These are phyloP conservation scores for Leptopilina myrica DNA, from an alignment of 2,888 invertebrate genomes.

Conservation along the genomic window DNA sequence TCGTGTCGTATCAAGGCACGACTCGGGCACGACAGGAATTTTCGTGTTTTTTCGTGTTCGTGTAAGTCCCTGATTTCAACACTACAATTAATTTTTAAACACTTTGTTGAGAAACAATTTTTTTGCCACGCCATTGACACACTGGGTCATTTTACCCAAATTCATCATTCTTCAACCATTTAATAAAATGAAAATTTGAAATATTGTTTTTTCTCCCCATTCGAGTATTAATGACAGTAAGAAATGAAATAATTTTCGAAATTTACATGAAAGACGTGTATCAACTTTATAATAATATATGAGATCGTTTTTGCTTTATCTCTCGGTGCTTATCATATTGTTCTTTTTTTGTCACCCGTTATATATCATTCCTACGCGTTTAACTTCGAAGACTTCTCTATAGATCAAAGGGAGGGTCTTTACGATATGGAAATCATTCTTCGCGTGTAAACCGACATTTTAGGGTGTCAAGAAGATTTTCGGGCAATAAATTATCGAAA, in stretches of 20 bases:
- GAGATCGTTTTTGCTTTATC: not conserved
- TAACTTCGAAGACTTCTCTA: conserved; percentile 64
- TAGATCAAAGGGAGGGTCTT: conserved; percentile 68
- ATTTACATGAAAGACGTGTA: conserved; percentile 10
- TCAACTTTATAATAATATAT: conserved; percentile 7
- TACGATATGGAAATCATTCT: conserved; percentile 73
- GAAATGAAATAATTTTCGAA: not conserved
- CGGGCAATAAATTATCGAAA: conserved; percentile 68
- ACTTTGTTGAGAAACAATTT: too few relatives aligned
- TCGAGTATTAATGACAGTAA: not conserved
- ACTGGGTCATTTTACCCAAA: too few relatives aligned
- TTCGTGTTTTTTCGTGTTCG: too few relatives aligned
- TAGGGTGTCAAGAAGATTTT: conserved; percentile 64
- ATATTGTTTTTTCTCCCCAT: not conserved
- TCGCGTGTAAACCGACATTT: conserved; percentile 56
- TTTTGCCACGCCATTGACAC: too few relatives aligned
- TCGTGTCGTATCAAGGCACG: too few relatives aligned
- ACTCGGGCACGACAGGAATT: too few relatives aligned
- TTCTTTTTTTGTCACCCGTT: conserved; percentile 58
- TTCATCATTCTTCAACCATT: too few relatives aligned
- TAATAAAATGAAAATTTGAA: not conserved
- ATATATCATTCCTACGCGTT: conserved; percentile 57
- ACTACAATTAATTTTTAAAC: too few relatives aligned
- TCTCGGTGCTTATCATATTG: conserved; percentile 20
- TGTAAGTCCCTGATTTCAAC: too few relatives aligned